phyloP scores from a whole-genome alignment of 2,797 vertebrate genomes.

The Parauchenoglanis ngamensis region DNA sequence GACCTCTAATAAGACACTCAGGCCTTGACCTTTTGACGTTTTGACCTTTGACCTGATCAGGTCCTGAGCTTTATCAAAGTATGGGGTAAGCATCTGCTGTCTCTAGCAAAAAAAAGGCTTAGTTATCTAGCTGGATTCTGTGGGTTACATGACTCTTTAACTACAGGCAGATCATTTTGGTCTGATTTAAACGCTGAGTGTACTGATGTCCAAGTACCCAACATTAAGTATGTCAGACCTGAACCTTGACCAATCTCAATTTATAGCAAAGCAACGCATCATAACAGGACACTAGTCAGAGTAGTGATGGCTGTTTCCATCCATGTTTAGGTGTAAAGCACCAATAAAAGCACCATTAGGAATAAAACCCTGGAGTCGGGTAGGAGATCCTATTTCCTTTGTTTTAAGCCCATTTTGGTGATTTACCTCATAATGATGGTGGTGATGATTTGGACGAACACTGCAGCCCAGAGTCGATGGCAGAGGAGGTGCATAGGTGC shows the following conservation, averaged over 20 bases:
- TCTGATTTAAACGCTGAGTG: background rate
- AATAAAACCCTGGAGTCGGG: conserved; percentile 69
- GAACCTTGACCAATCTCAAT: background rate
- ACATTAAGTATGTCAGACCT: background rate
- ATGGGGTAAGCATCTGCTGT: background rate
- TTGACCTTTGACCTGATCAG: background rate
- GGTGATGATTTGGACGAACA: background rate
- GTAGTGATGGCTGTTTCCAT: conserved; percentile 60
- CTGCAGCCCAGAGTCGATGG: conserved; percentile 14
- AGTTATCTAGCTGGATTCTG: background rate
- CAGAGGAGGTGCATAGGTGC: conserved; percentile 74
- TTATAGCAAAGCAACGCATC: conserved; percentile 16
- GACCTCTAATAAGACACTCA: background rate
- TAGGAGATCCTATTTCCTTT: conserved; percentile 15
- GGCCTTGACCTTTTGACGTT: background rate
- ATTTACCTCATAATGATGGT: conserved; percentile 3
- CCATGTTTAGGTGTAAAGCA: conserved; percentile 69
- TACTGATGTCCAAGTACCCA: conserved; percentile 14
- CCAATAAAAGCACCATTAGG: conserved; percentile 79
- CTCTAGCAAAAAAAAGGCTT: background rate
- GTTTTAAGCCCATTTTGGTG: conserved; percentile 13
- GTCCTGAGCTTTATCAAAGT: background rate
- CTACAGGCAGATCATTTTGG: background rate
- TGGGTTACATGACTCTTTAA: background rate
- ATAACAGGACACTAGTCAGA: conserved; percentile 28